phyloP scores from a whole-genome alignment of 2,888 invertebrate species.

The Petrophora chlorosata region DNA sequence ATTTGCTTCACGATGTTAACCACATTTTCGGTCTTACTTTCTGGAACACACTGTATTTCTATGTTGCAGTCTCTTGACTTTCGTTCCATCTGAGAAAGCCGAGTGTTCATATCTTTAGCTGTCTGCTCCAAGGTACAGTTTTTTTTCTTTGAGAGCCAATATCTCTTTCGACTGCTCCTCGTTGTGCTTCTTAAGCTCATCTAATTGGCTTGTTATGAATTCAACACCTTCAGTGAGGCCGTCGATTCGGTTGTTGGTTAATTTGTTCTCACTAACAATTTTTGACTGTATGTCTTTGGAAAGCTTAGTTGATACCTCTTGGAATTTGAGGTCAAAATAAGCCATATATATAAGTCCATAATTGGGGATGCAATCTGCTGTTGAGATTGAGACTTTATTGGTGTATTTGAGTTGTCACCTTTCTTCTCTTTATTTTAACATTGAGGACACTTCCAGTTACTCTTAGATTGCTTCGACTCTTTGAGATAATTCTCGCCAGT shows the following conservation, averaged over 20 bases:
- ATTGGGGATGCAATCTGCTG: no score
- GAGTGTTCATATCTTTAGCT: constrained; percentile 9
- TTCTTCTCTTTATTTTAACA: no score
- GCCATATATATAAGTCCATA: no score
- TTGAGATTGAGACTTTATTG: no score
- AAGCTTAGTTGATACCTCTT: neutral
- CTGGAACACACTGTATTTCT: constrained; percentile 14
- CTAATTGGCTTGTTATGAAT: neutral
- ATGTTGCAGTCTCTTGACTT: constrained; percentile 15
- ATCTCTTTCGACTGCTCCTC: neutral
- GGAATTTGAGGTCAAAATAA: neutral
- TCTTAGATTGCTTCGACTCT: no score
- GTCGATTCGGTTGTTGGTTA: neutral
- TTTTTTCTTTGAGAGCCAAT: no score
- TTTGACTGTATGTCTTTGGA: neutral
- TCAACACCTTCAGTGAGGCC: neutral
- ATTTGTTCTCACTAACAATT: neutral
- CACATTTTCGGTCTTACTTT: constrained; percentile 16
- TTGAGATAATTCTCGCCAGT: no score
- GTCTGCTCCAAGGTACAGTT: no score
- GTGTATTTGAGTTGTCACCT: no score
- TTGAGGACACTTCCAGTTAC: no score
- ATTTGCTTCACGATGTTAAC: neutral
- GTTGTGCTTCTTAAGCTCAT: neutral
- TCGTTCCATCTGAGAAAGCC: constrained; percentile 13